A percentile compares a stretch with the other conserved stretches of the same genome.
Conservation (phyloP, 2,113 vertebrate species). For the Festucalex cinctus region DNA sequence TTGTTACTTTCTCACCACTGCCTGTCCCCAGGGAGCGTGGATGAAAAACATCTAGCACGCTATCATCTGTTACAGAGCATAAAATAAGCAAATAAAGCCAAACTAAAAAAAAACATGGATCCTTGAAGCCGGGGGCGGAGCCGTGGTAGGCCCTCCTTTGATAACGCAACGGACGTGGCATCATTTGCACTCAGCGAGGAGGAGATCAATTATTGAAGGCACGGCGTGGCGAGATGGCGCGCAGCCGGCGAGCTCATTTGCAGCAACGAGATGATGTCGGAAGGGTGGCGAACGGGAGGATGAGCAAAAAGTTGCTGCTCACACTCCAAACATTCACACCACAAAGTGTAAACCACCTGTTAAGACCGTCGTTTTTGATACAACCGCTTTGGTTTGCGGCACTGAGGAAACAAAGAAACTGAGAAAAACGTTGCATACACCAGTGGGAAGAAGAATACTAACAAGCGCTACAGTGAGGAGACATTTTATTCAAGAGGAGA, state of each 20-base stretch:
- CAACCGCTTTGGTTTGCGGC: not conserved
- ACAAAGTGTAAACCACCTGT: not conserved
- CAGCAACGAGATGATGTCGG: not conserved
- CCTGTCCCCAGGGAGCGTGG: not conserved
- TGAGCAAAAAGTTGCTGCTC: not conserved
- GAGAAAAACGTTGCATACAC: not conserved
- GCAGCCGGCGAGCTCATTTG: conserved; percentile 30
- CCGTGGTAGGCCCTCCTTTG: conserved; percentile 56
- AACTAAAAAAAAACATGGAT: not conserved
- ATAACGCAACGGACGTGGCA: conserved; percentile 69
- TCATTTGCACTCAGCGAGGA: conserved; percentile 69
- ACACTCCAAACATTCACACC: not conserved
- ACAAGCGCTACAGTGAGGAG: too few relatives aligned
- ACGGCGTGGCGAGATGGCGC: conserved; percentile 37
- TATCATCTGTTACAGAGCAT: not conserved
- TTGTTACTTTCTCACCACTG: not conserved
- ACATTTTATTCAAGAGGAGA: too few relatives aligned
- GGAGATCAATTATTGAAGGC: conserved; percentile 70
- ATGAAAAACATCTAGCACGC: too few relatives aligned
- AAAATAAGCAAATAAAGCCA: not conserved
- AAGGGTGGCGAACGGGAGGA: not conserved
- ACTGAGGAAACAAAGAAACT: not conserved
- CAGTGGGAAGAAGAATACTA: too few relatives aligned
- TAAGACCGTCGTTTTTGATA: not conserved
- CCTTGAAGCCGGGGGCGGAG: conserved; percentile 9